These are phyloP conservation scores for Nudaria mundana DNA, from an alignment of 2,888 invertebrate genomes.

Conservation along the genomic window DNA sequence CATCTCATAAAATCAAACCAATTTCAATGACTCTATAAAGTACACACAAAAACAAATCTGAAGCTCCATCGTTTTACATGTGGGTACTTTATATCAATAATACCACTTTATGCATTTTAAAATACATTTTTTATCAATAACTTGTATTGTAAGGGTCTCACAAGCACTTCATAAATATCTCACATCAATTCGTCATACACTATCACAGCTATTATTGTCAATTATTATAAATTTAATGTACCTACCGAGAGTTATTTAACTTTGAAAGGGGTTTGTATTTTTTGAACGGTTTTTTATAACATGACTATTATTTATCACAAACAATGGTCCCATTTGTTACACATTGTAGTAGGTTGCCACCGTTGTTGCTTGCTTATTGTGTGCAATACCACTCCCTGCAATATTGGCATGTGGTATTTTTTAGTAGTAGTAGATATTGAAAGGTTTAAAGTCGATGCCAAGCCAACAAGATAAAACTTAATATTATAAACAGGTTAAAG, in stretches of 20 bases:
- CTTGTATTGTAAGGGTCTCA: constrained; percentile 40
- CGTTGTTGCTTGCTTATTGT: constrained; percentile 1
- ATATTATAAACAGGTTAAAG: too few relatives aligned
- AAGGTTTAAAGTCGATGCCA: too few relatives aligned
- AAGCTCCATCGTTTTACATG: too few relatives aligned
- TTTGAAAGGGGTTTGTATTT: constrained; percentile 31
- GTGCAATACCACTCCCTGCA: constrained; percentile 1
- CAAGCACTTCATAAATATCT: constrained; percentile 53
- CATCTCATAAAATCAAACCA: too few relatives aligned
- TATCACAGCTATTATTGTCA: constrained; percentile 60
- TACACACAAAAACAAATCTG: too few relatives aligned
- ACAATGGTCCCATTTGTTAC: constrained; percentile 24
- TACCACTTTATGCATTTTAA: constrained; percentile 45
- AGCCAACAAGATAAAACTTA: too few relatives aligned
- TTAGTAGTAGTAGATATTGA: too few relatives aligned
- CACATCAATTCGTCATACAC: constrained; percentile 65
- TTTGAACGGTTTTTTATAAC: constrained; percentile 21
- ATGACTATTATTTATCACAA: constrained; percentile 18
- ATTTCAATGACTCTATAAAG: too few relatives aligned
- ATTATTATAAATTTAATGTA: constrained; percentile 46
- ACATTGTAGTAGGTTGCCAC: constrained; percentile 13
- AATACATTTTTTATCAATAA: constrained; percentile 65
- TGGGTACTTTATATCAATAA: constrained; percentile 64
- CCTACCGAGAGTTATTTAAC: constrained; percentile 29
- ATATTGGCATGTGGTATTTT: too few relatives aligned